Evolutionary conservation across 2,888 invertebrate genomes (phyloP).

Genomic region (Capitulum mitella): DNA sequence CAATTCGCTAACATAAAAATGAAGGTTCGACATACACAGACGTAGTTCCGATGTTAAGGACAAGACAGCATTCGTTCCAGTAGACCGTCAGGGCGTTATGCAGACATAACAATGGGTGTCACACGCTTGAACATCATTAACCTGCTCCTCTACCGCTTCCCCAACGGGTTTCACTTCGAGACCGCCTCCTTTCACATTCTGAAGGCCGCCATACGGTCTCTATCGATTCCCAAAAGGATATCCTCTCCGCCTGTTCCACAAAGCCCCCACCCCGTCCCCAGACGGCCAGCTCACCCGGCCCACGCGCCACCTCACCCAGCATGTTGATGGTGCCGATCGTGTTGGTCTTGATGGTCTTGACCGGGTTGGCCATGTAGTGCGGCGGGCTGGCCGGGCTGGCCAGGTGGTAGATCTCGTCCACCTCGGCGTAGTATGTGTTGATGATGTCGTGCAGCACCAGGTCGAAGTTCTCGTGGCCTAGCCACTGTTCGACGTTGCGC

Average conservation of each 20-base stretch:
- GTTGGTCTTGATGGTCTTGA: constrained; percentile 98
- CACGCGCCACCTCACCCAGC: constrained; percentile 70
- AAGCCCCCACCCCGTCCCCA: neutral
- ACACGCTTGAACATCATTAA: too few species aligned
- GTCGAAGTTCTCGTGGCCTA: constrained; percentile 98
- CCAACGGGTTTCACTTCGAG: too few species aligned
- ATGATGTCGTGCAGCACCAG: constrained; percentile 98
- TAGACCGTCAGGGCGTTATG: too few species aligned
- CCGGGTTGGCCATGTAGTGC: constrained; percentile 99
- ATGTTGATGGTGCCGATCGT: constrained; percentile 93
- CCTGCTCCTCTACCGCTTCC: too few species aligned
- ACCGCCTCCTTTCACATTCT: too few species aligned
- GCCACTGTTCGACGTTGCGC: constrained; percentile 96
- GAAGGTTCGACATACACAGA: too few species aligned
- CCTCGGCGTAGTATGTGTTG: constrained; percentile 93
- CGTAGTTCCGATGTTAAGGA: constrained; percentile 25
- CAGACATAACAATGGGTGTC: too few species aligned
- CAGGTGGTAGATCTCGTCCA: constrained; percentile 95
- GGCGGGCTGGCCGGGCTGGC: constrained; percentile 99
- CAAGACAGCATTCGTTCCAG: constrained; percentile 3
- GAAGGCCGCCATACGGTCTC: too few species aligned
- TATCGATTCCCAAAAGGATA: too few species aligned
- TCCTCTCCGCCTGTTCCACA: too few species aligned
- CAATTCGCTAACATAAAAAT: too few species aligned
- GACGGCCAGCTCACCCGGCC: too few species aligned